A percentile compares a stretch with the other conserved stretches of the same genome.
These are phyloP conservation scores for Spizella passerina DNA, from an alignment of 2,797 vertebrate species.

Conservation along the genomic window DNA sequence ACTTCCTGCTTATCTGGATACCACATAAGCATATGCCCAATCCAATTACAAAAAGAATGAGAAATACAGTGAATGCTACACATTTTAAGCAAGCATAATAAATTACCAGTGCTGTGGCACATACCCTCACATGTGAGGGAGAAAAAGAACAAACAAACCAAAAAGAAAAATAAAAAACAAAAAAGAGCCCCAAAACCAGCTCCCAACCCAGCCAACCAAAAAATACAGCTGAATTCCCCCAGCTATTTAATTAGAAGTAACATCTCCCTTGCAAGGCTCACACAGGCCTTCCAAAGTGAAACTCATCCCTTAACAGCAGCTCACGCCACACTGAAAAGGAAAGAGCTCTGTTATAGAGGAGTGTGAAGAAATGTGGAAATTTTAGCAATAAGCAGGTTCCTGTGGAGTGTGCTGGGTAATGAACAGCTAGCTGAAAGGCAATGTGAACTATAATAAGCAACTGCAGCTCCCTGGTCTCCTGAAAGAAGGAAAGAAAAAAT, in stretches of 20 bases:
- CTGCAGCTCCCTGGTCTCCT: not conserved
- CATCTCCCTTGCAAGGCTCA: not conserved
- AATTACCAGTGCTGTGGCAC: not conserved
- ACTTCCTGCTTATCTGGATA: slow-evolving; percentile 77
- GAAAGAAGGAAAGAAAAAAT: not conserved
- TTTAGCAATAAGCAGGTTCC: not conserved
- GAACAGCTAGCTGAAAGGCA: not conserved
- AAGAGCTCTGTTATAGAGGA: not conserved
- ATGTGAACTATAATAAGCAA: not conserved
- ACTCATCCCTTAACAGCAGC: not conserved
- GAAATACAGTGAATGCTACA: slow-evolving; percentile 28
- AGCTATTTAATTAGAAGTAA: not conserved
- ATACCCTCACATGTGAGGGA: not conserved
- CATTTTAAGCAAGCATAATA: slow-evolving; percentile 18
- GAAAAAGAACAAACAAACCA: not conserved
- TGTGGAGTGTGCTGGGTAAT: not conserved
- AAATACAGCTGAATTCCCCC: not conserved
- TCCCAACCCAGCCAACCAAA: not conserved
- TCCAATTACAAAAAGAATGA: slow-evolving; percentile 66
- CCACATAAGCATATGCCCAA: slow-evolving; percentile 74
- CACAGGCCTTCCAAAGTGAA: not conserved
- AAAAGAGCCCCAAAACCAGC: fast-evolving
- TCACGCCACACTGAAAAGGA: not conserved
- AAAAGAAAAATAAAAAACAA: too few species aligned
- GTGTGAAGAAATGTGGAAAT: not conserved